A percentile compares a stretch with the other conserved stretches of the same genome.
phyloP scores from a whole-genome alignment of 2,797 vertebrate genomes.

The Sternotherus odoratus region DNA sequence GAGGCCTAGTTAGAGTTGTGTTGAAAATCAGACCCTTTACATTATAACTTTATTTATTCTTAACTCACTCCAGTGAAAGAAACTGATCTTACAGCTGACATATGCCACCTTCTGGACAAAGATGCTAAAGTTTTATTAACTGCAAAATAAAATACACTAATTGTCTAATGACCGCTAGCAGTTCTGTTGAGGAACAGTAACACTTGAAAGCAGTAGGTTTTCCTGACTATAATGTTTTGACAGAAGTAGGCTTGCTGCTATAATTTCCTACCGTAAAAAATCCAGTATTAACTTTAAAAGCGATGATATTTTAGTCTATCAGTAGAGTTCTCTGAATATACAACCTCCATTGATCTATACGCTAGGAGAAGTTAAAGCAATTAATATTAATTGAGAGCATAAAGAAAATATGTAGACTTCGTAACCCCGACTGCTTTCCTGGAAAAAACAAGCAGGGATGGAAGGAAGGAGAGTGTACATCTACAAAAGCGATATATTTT shows the following conservation, averaged over 20 bases:
- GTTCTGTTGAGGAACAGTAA: background rate
- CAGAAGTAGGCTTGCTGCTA: background rate
- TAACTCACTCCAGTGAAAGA: background rate
- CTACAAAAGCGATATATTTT: background rate
- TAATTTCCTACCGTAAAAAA: background rate
- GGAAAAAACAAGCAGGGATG: background rate
- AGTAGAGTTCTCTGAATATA: rapidly evolving
- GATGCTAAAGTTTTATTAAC: background rate
- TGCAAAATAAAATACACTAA: background rate
- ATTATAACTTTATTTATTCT: background rate
- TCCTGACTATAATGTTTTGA: background rate
- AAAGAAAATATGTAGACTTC: background rate
- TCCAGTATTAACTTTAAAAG: background rate
- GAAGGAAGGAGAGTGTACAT: background rate
- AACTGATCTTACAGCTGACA: background rate
- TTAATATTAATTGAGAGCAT: background rate
- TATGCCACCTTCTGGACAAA: constrained; percentile 65
- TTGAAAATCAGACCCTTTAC: background rate
- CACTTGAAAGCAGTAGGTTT: background rate
- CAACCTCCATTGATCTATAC: background rate
- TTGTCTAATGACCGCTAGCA: rapidly evolving
- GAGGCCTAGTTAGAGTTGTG: background rate
- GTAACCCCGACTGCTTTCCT: background rate
- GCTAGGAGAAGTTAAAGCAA: background rate
- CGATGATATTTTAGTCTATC: background rate